Evolutionary conservation across 92 coral and sea anemone genomes (phyloP).

Genomic region (Umimayanthus chanpuru): DNA sequence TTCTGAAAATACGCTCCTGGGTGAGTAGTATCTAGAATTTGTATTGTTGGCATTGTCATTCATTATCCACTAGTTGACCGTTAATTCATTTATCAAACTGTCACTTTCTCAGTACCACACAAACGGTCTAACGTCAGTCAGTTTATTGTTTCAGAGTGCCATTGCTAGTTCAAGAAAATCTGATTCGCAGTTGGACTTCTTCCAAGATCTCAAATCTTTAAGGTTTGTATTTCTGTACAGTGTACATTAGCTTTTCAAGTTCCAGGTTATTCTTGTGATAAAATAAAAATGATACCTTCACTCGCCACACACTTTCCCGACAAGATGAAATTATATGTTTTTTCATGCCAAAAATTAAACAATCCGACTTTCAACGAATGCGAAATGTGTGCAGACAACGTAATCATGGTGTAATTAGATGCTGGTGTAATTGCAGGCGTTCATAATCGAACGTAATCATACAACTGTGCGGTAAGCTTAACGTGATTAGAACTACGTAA

Average conservation of each 20-base stretch:
- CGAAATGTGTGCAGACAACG: no score
- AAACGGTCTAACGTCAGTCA: background rate
- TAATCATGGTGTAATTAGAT: no score
- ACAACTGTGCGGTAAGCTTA: no score
- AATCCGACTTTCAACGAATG: no score
- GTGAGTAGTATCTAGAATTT: no score
- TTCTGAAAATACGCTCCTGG: no score
- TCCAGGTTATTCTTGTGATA: background rate
- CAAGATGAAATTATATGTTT: background rate
- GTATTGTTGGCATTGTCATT: no score
- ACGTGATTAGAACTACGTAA: background rate
- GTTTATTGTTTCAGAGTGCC: constrained; percentile 35
- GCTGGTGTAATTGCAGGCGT: no score
- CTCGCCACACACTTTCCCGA: background rate
- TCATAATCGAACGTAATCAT: no score
- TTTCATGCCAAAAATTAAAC: no score
- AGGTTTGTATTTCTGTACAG: constrained; percentile 32
- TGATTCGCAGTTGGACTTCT: constrained; percentile 38
- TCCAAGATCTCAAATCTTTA: constrained; percentile 42
- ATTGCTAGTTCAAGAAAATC: constrained; percentile 42
- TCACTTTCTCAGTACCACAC: background rate
- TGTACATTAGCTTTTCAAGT: background rate
- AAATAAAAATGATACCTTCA: background rate
- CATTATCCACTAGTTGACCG: background rate
- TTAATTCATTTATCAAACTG: background rate